Conservation (phyloP, 2,113 vertebrate genomes). For the Tyto alba region DNA sequence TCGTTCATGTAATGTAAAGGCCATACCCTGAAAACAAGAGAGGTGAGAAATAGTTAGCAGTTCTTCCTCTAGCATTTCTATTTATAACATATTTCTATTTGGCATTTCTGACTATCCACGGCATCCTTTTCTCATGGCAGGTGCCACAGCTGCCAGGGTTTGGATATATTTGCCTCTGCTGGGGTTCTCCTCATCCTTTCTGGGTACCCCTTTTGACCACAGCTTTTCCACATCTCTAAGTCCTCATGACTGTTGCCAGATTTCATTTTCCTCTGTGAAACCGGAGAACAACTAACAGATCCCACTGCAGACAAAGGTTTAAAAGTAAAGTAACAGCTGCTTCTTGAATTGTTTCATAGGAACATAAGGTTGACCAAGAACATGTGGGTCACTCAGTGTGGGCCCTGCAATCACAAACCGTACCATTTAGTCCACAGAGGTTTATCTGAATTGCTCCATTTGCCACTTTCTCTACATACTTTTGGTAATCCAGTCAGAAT, state of each 20-base stretch:
- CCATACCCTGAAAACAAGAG: conserved; percentile 85
- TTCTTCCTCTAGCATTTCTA: accelerated
- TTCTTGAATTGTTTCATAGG: background rate
- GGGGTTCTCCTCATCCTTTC: accelerated
- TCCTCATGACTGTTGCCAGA: background rate
- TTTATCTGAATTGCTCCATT: background rate
- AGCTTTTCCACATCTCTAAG: accelerated
- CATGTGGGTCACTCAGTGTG: accelerated
- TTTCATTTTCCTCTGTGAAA: too few species aligned
- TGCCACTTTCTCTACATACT: background rate
- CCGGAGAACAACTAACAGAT: background rate
- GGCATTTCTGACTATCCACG: background rate
- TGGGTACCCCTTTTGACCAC: accelerated
- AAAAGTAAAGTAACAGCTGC: background rate
- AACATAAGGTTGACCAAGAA: background rate
- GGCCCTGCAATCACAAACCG: background rate
- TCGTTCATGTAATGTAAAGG: conserved; percentile 88
- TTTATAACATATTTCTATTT: background rate
- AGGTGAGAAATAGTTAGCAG: background rate
- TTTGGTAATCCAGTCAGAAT: background rate
- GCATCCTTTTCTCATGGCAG: accelerated
- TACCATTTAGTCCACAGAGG: accelerated
- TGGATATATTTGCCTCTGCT: background rate
- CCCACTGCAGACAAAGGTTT: background rate
- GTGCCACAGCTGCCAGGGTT: background rate